Evolutionary conservation across 1,140 invertebrate genomes (phyloP), one percentile per base, ranked within the genome.

Genomic region (Mamestra configurata): DNA sequence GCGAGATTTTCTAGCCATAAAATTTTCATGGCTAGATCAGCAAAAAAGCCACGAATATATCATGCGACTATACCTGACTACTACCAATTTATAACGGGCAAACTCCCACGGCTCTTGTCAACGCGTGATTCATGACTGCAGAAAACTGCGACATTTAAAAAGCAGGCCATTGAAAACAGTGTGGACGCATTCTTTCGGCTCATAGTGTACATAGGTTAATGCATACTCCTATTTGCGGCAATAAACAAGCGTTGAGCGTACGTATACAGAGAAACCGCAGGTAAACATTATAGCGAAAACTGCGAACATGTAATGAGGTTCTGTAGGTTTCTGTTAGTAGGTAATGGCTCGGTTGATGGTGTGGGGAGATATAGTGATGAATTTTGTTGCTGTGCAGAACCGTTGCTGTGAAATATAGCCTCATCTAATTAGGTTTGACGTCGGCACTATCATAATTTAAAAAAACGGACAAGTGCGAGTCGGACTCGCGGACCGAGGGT

Each of bases 111-210:
- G 73, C 59, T 46, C 37, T 49, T 77, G 73, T 77, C 73, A 77
- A 77, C 73, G 53, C 13, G 55, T 77, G 55, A 77, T 77, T 59
- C 73, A 64, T 77, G 73, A 77, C 55, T 76, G 72, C 72, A 76
- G 72, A 61, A 76, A 27, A 61, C 59, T 77, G 57, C 73, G 73
- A 77, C 68, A 71, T 71, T 71, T 71, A 71, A 71, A 71, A 71
- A 71, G 27, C 68, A 71, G 68, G 68, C 46, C 43, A 71, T 71
- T 71, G 46, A 71, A 71, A 71, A 71, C 68, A 70, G 61, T 35
- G 46, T 71, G 46, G 68, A 71, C 68, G 46, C 49, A 71, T 75
- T 75, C 53, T 75, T 75, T 59, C 70, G 35, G 27, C 70, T 53
- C 49, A 53, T 20, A 72, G 8, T 31, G 37, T 76, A 76, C 53